Conservation (phyloP, 1,140 invertebrate species). For the Saccostrea cuccullata region DNA sequence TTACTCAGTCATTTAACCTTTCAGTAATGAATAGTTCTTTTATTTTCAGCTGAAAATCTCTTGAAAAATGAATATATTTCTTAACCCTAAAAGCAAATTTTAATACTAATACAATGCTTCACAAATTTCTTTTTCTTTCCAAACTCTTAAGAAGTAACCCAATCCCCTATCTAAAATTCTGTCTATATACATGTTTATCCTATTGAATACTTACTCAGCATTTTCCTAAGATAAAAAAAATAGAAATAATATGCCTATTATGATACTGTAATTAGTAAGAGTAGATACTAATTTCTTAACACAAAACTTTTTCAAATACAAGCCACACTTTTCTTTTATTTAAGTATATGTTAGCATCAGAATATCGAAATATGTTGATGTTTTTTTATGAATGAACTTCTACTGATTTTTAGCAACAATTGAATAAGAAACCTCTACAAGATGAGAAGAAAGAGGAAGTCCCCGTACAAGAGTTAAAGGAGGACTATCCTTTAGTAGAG, state of each 20-base stretch:
- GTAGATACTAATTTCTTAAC: conserved; percentile 3
- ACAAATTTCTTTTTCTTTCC: no score
- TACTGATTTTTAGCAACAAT: conserved; percentile 9
- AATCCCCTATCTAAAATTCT: no score
- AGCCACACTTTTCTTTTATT: no score
- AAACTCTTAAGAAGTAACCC: no score
- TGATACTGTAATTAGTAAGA: neutral
- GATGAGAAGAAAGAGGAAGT: conserved; percentile 40
- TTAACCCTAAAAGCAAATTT: no score
- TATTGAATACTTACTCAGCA: no score
- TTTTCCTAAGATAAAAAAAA: neutral
- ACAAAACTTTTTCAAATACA: neutral
- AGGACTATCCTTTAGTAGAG: conserved; percentile 43
- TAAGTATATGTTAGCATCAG: no score
- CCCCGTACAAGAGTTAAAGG: neutral
- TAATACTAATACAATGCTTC: no score
- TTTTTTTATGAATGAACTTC: no score
- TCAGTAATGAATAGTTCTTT: neutral
- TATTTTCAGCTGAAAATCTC: neutral
- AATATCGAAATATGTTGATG: no score
- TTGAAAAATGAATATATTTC: no score
- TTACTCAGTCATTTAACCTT: neutral
- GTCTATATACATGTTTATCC: no score
- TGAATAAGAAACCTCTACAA: conserved; percentile 21
- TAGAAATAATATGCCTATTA: neutral